Evolutionary conservation across 2,888 invertebrate genomes (phyloP).

Genomic region (Cryptus armator): DNA sequence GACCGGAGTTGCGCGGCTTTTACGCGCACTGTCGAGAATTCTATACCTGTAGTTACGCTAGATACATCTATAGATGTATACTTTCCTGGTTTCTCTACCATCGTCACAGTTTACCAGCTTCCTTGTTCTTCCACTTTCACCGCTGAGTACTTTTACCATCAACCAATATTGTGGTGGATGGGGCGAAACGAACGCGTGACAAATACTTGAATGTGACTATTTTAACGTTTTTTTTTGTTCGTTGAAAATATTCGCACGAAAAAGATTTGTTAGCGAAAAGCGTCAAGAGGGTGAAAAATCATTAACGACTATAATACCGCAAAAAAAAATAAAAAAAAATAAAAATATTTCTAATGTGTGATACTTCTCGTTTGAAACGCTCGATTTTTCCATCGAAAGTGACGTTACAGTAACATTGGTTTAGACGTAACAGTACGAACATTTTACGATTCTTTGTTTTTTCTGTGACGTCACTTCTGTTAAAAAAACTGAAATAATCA

Average conservation of each 20-base stretch:
- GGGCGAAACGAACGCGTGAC: not conserved
- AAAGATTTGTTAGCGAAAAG: no score
- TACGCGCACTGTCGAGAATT: conserved; percentile 39
- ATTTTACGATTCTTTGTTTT: no score
- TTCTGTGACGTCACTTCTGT: no score
- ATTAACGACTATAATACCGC: no score
- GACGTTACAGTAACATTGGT: no score
- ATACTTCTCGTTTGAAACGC: no score
- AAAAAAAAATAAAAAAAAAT: no score
- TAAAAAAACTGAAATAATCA: no score
- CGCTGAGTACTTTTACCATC: conserved; percentile 2
- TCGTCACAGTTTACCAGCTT: conserved; percentile 11
- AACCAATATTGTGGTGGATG: not conserved
- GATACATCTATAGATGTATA: not conserved
- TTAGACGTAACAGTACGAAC: no score
- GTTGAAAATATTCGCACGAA: not conserved
- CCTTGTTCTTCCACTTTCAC: conserved; percentile 33
- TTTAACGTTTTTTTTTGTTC: not conserved
- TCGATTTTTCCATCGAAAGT: no score
- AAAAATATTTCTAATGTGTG: no score
- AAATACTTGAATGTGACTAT: not conserved
- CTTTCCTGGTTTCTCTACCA: conserved; percentile 5
- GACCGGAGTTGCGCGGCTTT: conserved; percentile 37
- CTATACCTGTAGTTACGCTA: not conserved
- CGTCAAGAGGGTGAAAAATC: no score